A percentile compares a stretch with the other conserved stretches of the same genome.
These are phyloP conservation scores for Lethrus apterus DNA, from an alignment of 1,140 invertebrate species.

Conservation along the genomic window DNA sequence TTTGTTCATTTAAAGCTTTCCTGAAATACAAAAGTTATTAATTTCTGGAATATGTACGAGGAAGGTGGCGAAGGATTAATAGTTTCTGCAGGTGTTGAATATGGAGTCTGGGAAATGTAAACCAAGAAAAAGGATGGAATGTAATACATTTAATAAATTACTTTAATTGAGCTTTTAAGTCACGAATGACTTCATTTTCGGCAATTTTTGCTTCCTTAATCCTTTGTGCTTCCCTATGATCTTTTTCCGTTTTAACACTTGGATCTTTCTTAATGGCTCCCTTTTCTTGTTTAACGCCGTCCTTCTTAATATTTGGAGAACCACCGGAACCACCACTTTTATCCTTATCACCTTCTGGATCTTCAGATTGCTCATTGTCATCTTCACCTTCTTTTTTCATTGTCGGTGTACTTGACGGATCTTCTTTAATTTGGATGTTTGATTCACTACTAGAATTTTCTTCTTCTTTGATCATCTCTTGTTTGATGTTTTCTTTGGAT, in stretches of 20 bases:
- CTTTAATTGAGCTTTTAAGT: slow-evolving; percentile 88
- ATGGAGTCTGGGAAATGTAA: too few species aligned
- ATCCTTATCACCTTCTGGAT: slow-evolving; percentile 31
- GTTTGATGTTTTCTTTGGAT: slow-evolving; percentile 54
- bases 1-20: slow-evolving; percentile 86
- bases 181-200: slow-evolving; percentile 65
- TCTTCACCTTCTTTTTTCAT: slow-evolving; percentile 54
- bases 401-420: slow-evolving; percentile 38
- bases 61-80: too few species aligned
- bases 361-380: slow-evolving; percentile 33
- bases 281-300: slow-evolving; percentile 52
- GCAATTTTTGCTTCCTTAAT: slow-evolving; percentile 53
- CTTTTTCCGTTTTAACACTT: slow-evolving; percentile 48
- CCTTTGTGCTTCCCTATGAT: slow-evolving; percentile 49
- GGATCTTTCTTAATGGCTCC: slow-evolving; percentile 53
- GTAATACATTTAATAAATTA: slow-evolving; percentile 41
- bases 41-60: too few species aligned
- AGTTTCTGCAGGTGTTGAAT: too few species aligned
- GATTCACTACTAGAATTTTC: slow-evolving; percentile 35
- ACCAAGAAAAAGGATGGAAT: too few species aligned
- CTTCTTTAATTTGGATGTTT: slow-evolving; percentile 42
- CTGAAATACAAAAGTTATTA: slow-evolving; percentile 47
- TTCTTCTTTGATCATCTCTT: slow-evolving; percentile 56
- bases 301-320: slow-evolving; percentile 52
- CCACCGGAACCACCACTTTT: slow-evolving; percentile 27